These are phyloP conservation scores for Poicephalus meyeri DNA, from an alignment of 2,113 vertebrate species.

Conservation along the genomic window DNA sequence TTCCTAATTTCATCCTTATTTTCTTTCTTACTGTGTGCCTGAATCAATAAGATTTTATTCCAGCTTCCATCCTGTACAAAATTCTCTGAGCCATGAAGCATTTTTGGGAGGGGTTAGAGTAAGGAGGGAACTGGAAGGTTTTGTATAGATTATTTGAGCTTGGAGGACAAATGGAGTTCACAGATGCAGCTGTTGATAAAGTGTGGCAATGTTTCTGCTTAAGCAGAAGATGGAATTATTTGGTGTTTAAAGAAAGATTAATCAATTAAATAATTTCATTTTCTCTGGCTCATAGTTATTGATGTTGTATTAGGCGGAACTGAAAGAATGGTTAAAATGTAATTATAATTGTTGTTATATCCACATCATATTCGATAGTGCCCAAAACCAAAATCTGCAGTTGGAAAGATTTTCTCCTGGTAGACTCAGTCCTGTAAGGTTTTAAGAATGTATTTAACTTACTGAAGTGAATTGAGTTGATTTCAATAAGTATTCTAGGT, in stretches of 20 bases:
- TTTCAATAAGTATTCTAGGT: neutral
- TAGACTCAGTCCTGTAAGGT: neutral
- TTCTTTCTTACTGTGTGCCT: neutral
- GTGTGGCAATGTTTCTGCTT: neutral
- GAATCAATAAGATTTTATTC: neutral
- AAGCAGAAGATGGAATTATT: slow-evolving; percentile 1
- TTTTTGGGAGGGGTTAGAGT: neutral
- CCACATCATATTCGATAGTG: neutral
- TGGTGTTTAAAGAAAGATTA: slow-evolving; percentile 33
- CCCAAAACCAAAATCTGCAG: neutral
- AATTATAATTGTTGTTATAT: neutral
- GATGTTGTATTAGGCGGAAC: neutral
- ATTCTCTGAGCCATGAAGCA: neutral
- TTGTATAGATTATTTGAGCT: neutral
- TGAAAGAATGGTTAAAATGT: slow-evolving; percentile 13
- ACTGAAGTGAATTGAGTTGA: neutral
- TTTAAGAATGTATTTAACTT: neutral
- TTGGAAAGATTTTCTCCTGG: neutral
- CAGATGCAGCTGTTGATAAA: neutral
- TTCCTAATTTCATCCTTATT: neutral
- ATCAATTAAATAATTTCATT: slow-evolving; percentile 37
- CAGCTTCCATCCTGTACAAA: neutral
- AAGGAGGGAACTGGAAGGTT: neutral
- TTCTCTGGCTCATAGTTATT: neutral
- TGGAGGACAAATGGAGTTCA: neutral